Percentiles rank a stretch among this genome's conserved stretches.
Evolutionary conservation across 1,140 invertebrate genomes (phyloP).

Genomic region (Caerostris extrusa): DNA sequence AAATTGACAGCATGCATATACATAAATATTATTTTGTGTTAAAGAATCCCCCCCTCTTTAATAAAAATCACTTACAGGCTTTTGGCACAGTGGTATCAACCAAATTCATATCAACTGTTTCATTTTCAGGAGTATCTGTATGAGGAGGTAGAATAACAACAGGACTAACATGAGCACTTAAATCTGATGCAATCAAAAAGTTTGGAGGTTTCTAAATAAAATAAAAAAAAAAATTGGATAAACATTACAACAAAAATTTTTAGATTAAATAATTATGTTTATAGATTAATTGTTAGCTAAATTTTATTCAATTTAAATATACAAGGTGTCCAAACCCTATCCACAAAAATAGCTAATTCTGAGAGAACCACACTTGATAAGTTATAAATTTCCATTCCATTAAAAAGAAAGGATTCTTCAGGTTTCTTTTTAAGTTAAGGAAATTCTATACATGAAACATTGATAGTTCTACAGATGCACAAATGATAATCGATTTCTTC

Average conservation of each 20-base stretch:
- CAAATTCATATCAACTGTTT: constrained; percentile 79
- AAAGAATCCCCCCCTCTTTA: not conserved
- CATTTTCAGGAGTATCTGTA: constrained; percentile 85
- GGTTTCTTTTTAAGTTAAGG: too few species aligned
- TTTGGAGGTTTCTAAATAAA: constrained; percentile 92
- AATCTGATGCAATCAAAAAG: constrained; percentile 95
- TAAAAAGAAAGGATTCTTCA: too few species aligned
- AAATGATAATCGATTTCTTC: too few species aligned
- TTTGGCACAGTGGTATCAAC: constrained; percentile 76
- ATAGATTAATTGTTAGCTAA: too few species aligned
- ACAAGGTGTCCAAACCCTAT: too few species aligned
- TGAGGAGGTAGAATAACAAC: constrained; percentile 93
- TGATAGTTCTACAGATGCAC: too few species aligned
- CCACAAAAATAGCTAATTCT: too few species aligned
- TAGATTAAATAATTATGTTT: not conserved
- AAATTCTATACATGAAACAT: too few species aligned
- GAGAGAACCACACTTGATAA: too few species aligned
- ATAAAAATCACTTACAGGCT: constrained; percentile 41
- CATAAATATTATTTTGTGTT: not conserved
- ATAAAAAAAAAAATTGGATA: constrained; percentile 73
- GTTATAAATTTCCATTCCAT: too few species aligned
- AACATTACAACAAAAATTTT: constrained; percentile 57
- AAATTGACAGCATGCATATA: too few species aligned
- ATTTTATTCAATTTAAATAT: too few species aligned
- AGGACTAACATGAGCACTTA: constrained; percentile 95